Evolutionary conservation across 2,113 vertebrate genomes (phyloP).

Genomic region (Pica pica): DNA sequence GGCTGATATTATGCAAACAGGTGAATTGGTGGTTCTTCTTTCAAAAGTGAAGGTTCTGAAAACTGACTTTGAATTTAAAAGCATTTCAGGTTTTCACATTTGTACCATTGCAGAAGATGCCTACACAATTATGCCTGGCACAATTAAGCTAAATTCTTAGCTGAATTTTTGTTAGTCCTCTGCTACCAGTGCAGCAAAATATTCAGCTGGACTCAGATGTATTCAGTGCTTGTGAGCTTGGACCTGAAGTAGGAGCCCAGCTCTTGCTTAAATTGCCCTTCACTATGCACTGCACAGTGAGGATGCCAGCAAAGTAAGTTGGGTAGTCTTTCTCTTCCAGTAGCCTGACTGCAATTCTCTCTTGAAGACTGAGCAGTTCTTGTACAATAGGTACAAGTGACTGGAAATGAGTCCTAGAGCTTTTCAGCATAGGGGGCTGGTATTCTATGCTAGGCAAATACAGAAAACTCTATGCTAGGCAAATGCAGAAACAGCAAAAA

Average conservation of each 20-base stretch:
- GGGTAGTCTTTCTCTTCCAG: neutral
- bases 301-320: neutral
- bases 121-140: neutral
- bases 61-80: neutral
- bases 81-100: neutral
- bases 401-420: neutral
- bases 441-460: neutral
- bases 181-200: neutral
- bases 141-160: neutral
- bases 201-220: neutral
- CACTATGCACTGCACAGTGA: neutral
- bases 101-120: neutral
- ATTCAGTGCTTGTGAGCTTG: neutral
- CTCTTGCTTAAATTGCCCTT: neutral
- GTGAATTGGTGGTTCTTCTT: neutral
- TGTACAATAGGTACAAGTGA: neutral
- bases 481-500: neutral
- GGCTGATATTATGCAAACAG: neutral
- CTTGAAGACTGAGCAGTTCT: neutral
- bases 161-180: neutral
- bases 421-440: neutral
- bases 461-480: neutral
- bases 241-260: neutral
- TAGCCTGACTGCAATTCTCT: neutral
- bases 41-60: neutral